Conservation (phyloP, 2,113 vertebrate genomes). For the Nymphicus hollandicus region DNA sequence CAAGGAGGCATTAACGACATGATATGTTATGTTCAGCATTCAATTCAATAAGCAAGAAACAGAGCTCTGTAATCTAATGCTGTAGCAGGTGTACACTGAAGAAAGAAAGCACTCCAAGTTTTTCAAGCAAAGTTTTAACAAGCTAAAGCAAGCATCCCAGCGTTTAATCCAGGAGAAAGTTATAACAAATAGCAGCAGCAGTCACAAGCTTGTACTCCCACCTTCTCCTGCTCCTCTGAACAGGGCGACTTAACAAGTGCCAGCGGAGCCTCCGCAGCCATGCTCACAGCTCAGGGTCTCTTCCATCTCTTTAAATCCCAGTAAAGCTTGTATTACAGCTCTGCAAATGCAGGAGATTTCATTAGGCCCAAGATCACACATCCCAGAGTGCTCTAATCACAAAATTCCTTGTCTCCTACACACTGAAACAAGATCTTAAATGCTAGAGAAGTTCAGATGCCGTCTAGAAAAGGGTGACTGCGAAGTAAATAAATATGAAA, state of each 20-base stretch:
- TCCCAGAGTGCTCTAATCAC: background rate
- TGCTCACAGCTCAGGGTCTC: background rate
- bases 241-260: background rate
- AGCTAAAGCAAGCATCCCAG: background rate
- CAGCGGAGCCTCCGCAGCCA: background rate
- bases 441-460: background rate
- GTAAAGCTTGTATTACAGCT: background rate
- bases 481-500: background rate
- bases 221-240: background rate
- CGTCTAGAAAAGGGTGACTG: background rate
- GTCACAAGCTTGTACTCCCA: slow-evolving; percentile 39
- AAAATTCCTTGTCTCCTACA: background rate
- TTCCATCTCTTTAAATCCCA: background rate
- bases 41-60: background rate
- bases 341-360: background rate
- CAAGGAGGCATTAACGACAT: background rate
- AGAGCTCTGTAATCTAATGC: background rate
- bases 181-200: slow-evolving; percentile 1
- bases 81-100: slow-evolving; percentile 15
- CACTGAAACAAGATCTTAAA: background rate
- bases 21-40: background rate
- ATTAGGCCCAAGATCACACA: background rate
- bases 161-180: background rate
- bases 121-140: slow-evolving; percentile 1
- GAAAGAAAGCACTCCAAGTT: background rate